These are phyloP conservation scores for Apotomis turbidana DNA, from an alignment of 2,888 invertebrate genomes.

Conservation along the genomic window DNA sequence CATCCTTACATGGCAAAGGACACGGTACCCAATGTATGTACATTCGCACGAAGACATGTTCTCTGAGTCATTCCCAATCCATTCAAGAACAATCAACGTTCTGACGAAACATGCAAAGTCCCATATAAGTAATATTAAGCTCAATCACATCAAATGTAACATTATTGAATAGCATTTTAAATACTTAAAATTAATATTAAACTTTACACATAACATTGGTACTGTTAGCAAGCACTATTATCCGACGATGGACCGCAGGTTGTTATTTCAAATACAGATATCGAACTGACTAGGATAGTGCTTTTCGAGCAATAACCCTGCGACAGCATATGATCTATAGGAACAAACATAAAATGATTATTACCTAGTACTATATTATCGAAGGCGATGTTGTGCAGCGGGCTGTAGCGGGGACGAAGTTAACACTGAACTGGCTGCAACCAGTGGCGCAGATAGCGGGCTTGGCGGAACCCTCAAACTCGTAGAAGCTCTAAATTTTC, in stretches of 20 bases:
- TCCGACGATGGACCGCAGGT: too few relatives aligned
- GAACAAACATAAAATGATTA: slow-evolving; percentile 42
- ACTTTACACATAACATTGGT: slow-evolving; percentile 2
- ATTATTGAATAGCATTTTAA: slow-evolving; percentile 9
- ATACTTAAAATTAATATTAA: slow-evolving; percentile 6
- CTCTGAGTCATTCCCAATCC: too few relatives aligned
- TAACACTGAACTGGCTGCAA: too few relatives aligned
- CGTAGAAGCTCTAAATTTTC: too few relatives aligned
- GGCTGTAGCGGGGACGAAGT: too few relatives aligned
- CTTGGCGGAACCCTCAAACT: too few relatives aligned
- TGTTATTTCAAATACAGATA: too few relatives aligned
- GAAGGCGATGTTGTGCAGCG: background rate
- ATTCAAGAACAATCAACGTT: too few relatives aligned
- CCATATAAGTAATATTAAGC: slow-evolving; percentile 15
- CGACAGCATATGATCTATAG: slow-evolving; percentile 40
- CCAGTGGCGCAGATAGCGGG: too few relatives aligned
- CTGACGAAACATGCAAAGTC: too few relatives aligned
- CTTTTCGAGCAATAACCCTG: slow-evolving; percentile 23
- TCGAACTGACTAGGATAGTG: slow-evolving; percentile 13
- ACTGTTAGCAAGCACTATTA: background rate
- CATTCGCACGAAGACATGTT: too few relatives aligned
- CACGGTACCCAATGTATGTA: background rate
- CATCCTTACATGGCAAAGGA: background rate
- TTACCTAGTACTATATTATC: slow-evolving; percentile 21
- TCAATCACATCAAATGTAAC: slow-evolving; percentile 12